These are phyloP conservation scores for Dolichallabes microphthalmus DNA, from an alignment of 2,113 vertebrate genomes.

Conservation along the genomic window DNA sequence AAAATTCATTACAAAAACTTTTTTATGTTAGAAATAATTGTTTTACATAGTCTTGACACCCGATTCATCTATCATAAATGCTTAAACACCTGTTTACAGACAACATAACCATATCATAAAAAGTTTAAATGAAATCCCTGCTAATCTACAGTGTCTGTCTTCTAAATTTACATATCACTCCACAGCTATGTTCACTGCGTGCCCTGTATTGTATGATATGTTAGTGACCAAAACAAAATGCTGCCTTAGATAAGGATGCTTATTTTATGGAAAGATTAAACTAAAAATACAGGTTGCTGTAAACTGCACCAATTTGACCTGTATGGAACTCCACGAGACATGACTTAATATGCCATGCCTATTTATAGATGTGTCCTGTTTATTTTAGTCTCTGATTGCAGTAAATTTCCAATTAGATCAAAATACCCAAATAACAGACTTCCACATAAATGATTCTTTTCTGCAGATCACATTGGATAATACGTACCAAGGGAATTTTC, in stretches of 20 bases:
- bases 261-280: conserved; percentile 60
- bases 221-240: background rate
- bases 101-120: background rate
- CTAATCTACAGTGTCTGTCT: background rate
- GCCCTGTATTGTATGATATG: background rate
- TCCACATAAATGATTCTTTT: conserved; percentile 43
- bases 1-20: background rate
- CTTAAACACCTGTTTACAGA: background rate
- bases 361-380: conserved; percentile 58
- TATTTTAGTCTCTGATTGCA: conserved; percentile 66
- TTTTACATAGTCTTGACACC: background rate
- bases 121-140: background rate
- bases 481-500: background rate
- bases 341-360: conserved; percentile 49
- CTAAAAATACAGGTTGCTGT: conserved; percentile 64
- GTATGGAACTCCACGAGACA: conserved; percentile 57
- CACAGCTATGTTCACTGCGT: background rate
- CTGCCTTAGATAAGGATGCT: conserved; percentile 61
- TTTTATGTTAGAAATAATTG: no score
- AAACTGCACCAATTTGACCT: conserved; percentile 63
- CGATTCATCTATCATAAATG: background rate
- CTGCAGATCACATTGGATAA: conserved; percentile 6
- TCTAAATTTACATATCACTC: background rate
- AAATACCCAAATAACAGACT: conserved; percentile 44
- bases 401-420: conserved; percentile 59